phyloP scores from a whole-genome alignment of 2,113 vertebrate species.

The Zonotrichia leucophrys region DNA sequence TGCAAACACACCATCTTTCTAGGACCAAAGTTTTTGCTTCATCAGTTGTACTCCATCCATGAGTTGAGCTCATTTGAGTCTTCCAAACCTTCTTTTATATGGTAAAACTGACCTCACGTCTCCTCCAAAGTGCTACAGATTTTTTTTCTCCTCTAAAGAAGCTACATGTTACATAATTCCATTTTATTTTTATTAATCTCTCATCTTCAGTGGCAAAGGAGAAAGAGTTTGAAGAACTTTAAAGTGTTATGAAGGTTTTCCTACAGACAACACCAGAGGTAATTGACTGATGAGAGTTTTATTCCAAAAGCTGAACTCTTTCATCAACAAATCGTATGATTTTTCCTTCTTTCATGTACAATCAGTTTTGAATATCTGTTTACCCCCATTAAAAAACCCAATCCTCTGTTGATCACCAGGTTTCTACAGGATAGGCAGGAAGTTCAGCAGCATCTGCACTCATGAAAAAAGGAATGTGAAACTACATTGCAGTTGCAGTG shows the following conservation, averaged over 20 bases:
- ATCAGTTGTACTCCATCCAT: not conserved
- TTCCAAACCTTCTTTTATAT: not conserved
- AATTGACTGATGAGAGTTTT: not conserved
- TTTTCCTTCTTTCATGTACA: not conserved
- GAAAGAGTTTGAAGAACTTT: not conserved
- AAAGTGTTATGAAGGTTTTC: not conserved
- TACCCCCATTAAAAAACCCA: rapidly evolving
- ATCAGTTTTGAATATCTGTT: not conserved
- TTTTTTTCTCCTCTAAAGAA: not conserved
- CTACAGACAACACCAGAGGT: not conserved
- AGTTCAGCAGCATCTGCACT: not conserved
- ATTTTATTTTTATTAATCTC: not conserved
- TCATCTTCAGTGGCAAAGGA: not conserved
- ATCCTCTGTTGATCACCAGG: not conserved
- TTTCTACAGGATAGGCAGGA: not conserved
- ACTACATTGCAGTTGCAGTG: not conserved
- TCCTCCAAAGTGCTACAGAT: not conserved
- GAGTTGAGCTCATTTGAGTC: not conserved
- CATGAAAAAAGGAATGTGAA: not conserved
- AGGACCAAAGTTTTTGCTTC: not conserved
- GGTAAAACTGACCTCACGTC: not conserved
- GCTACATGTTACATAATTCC: not conserved
- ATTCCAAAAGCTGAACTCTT: not conserved
- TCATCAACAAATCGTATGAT: not conserved
- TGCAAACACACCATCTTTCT: not conserved